phyloP scores from a whole-genome alignment of 2,113 vertebrate species.

The Narcine bancroftii region DNA sequence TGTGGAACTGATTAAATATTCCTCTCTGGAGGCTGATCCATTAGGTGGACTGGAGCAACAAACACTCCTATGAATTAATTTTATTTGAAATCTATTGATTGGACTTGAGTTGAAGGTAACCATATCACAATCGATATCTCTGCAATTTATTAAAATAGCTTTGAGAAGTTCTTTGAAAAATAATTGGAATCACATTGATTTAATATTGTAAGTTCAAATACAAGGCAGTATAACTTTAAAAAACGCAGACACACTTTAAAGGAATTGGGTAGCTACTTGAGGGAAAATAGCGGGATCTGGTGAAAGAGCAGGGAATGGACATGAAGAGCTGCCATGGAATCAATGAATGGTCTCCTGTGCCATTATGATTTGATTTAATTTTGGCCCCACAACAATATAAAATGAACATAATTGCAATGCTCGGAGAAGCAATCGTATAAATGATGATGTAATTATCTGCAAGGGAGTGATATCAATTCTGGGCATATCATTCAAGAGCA shows the following conservation, averaged over 20 bases:
- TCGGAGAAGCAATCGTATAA: not conserved
- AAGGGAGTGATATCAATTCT: not conserved
- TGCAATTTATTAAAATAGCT: not conserved
- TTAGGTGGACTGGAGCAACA: not conserved
- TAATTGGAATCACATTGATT: not conserved
- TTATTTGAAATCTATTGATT: slow-evolving; percentile 1
- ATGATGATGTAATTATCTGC: not conserved
- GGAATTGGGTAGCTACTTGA: too few relatives aligned
- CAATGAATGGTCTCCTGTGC: too few relatives aligned
- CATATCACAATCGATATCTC: not conserved
- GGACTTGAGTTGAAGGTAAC: not conserved
- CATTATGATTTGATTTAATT: too few relatives aligned
- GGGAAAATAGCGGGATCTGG: too few relatives aligned
- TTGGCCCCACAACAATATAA: not conserved
- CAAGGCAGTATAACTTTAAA: not conserved
- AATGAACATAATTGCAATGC: not conserved
- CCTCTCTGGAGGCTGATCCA: not conserved
- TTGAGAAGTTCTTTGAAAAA: not conserved
- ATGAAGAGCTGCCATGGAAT: too few relatives aligned
- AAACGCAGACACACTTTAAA: not conserved
- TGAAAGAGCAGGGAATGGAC: too few relatives aligned
- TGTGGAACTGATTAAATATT: not conserved
- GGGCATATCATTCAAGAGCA: not conserved
- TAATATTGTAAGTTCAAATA: not conserved
- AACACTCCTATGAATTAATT: not conserved